Evolutionary conservation across 2,888 invertebrate species (phyloP).

Genomic region (Mythimna vitellina): DNA sequence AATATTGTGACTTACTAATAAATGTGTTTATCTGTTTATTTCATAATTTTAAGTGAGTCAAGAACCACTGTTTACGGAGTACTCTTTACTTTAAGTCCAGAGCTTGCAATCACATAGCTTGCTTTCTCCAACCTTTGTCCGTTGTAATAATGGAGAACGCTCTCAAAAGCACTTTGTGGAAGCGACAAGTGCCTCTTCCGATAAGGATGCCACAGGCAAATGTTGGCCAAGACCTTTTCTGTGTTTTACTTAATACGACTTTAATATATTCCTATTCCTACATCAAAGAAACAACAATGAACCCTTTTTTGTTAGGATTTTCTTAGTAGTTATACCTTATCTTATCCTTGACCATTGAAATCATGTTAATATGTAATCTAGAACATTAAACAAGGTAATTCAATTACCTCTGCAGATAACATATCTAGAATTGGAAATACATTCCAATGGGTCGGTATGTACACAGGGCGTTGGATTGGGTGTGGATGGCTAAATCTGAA

Average conservation of each 20-base stretch:
- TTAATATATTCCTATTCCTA: neutral
- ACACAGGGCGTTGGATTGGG: neutral
- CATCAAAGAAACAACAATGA: slow-evolving; percentile 5
- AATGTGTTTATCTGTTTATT: neutral
- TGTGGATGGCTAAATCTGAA: too few species aligned
- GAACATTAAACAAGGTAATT: slow-evolving; percentile 32
- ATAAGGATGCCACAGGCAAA: slow-evolving; percentile 66
- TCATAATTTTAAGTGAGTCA: slow-evolving; percentile 25
- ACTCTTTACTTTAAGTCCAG: slow-evolving; percentile 17
- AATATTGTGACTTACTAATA: too few species aligned
- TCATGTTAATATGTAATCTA: slow-evolving; percentile 43
- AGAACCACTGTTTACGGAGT: slow-evolving; percentile 10
- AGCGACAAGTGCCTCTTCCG: slow-evolving; percentile 75
- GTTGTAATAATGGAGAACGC: slow-evolving; percentile 76
- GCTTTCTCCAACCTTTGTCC: slow-evolving; percentile 69
- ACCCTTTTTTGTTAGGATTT: slow-evolving; percentile 10
- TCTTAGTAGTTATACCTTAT: slow-evolving; percentile 27
- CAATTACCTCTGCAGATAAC: slow-evolving; percentile 45
- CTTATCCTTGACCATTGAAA: slow-evolving; percentile 46
- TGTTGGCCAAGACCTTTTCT: slow-evolving; percentile 34
- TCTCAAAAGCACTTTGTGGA: slow-evolving; percentile 77
- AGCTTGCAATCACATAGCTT: slow-evolving; percentile 31
- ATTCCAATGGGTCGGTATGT: slow-evolving; percentile 18
- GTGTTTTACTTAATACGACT: slow-evolving; percentile 13
- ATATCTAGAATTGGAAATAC: slow-evolving; percentile 39